Evolutionary conservation across 2,888 invertebrate genomes (phyloP).

Genomic region (Ptychoptera contaminata): DNA sequence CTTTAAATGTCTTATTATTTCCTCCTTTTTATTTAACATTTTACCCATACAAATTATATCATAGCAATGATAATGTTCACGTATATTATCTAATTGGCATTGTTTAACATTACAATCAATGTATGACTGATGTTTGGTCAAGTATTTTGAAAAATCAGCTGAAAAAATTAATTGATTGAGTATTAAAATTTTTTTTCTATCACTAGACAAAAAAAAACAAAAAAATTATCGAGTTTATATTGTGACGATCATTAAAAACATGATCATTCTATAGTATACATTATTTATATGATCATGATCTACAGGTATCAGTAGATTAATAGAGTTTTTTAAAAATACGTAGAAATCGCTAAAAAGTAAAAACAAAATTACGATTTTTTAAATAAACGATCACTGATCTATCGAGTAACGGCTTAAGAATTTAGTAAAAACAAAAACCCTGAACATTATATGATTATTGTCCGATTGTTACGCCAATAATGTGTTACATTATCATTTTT

Average conservation of each 20-base stretch:
- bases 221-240: not conserved
- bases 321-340: too few species aligned
- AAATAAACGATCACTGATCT: too few species aligned
- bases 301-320: too few species aligned
- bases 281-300: too few species aligned
- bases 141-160: conserved; percentile 11
- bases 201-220: not conserved
- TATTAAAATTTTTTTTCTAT: conserved; percentile 1
- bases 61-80: conserved; percentile 89
- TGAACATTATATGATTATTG: too few species aligned
- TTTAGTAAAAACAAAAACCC: too few species aligned
- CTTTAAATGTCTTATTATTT: conserved; percentile 96
- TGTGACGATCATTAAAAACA: too few species aligned
- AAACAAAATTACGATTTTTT: too few species aligned
- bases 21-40: conserved; percentile 96
- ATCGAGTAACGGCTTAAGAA: too few species aligned
- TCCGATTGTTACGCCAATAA: too few species aligned
- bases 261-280: too few species aligned
- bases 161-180: conserved; percentile 9
- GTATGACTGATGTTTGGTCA: conserved; percentile 20
- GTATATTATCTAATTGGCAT: conserved; percentile 27
- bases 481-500: not conserved
- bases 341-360: too few species aligned
- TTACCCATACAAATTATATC: conserved; percentile 48
- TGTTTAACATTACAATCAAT: conserved; percentile 27